Evolutionary conservation across 2,113 vertebrate species (phyloP), one percentile per base, ranked within the genome.

Genomic region (Mus spicilegus): DNA sequence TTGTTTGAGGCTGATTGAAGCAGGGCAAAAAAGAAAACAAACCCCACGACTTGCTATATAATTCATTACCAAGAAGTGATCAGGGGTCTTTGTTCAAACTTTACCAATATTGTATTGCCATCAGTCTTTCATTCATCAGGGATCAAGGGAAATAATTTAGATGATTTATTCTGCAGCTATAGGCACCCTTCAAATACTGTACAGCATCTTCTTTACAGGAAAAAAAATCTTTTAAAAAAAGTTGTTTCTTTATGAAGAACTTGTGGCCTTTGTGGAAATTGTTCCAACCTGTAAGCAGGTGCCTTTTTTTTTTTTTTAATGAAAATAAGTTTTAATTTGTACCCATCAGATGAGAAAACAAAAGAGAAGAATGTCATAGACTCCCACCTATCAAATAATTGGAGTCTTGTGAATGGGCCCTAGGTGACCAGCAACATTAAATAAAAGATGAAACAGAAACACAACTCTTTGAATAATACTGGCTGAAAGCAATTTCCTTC

Each of bases 381-480:
- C 46, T 93, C 49, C 88, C 92, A 46, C 49, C 85, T 94, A 75
- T 94, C 91, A 96, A 82, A 95, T 93, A 91, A 95, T 82, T 95
- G 69, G 76, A 89, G 82, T 89, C 80, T 94, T 36, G 7, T 76
- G 73, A 96, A 93, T 42, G 93, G 96, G 77, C 65, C 95, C 14
- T 93, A 91, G 94, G 98, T 92, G 97, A 96, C 85, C 5, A 95
- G 94, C 73, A 80, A 80, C 39, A 12, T 97, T 98, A 98, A 98
- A 98, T 98, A 98, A 98, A 98, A 98, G 96, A 98, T 98, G 97
- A 98, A 98, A 98, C 97, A 89, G 94, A 97, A 97, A 97, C 89
- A 95, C 97, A 90, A 94, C 87, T 95, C 97, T 98, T 97, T 98
- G 97, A 98, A 97, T 98, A 98, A 96, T 97, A 97, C 96, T 96